Conservation (phyloP, 2,797 vertebrate species). For the Melanotaenia parkinsoni region DNA sequence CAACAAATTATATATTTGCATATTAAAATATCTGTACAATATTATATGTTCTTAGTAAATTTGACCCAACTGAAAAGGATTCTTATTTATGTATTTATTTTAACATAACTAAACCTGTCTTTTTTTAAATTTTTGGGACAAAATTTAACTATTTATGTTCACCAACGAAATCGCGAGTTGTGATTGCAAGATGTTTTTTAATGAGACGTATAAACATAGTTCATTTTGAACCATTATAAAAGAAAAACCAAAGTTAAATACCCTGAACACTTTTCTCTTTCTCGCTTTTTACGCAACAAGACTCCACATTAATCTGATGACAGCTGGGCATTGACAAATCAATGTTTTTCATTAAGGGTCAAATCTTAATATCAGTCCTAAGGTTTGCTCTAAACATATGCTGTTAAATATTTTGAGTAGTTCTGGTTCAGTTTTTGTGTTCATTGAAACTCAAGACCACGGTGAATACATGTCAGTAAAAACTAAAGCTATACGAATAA, state of each 20-base stretch:
- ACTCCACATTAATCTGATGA: slow-evolving; percentile 30
- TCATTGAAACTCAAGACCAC: neutral
- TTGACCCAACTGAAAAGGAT: neutral
- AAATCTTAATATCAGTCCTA: slow-evolving; percentile 10
- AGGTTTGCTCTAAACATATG: neutral
- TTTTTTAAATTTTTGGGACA: too few relatives aligned
- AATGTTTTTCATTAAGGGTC: slow-evolving; percentile 26
- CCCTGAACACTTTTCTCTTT: neutral
- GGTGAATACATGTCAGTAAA: neutral
- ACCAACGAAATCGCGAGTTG: neutral
- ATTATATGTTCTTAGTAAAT: neutral
- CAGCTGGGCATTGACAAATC: slow-evolving; percentile 25
- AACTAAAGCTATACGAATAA: neutral
- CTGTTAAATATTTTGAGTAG: neutral
- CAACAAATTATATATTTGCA: neutral
- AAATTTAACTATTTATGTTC: too few relatives aligned
- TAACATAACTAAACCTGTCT: too few relatives aligned
- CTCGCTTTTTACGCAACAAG: slow-evolving; percentile 29
- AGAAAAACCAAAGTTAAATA: neutral
- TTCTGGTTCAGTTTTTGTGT: neutral
- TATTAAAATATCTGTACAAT: neutral
- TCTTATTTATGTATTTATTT: neutral
- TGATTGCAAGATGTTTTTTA: too few relatives aligned
- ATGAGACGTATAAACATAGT: neutral
- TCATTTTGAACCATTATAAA: neutral